Evolutionary conservation across 2,888 invertebrate genomes (phyloP), one percentile per base, ranked within the genome.

Genomic region (Rhagonycha fulva): DNA sequence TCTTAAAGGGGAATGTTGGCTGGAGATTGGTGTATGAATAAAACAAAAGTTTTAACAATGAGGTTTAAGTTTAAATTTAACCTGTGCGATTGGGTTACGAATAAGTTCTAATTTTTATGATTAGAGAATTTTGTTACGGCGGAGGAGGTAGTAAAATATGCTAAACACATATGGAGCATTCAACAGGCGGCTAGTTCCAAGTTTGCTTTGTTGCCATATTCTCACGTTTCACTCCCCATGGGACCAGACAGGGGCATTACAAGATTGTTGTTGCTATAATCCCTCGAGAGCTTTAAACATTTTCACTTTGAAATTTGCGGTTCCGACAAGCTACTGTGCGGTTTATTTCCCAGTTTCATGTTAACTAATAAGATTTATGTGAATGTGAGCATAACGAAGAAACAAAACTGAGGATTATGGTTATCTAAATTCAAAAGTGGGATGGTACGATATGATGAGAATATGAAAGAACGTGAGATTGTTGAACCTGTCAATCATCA

Each of bases 1-100:
- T 84, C 76, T 62, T 82, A 82, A 82, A 85, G 84, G 85, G 85
- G 86, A 83, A 84, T 82, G 83, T 84, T 82, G 47, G 83, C 83
- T 83, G 85, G 84, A 84, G 47, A 47, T 47, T 47, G 86, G 86
- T 87, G 87, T 87, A 88, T 88, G 88, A 88, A 88, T 88, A 88
- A 88, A 88, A 88, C 88, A 88, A 87, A 87, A 88, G 87, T 87
- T 87, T 87, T 87, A 86, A 87, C 86, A 86, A 85, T 66, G 14
- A 47, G n/a, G 47, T 47, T 47, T 47, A 47, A 47, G n/a, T 47
- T 47, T 47, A n/a, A 47, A 47, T 47, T 12, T 47, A 47, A 47
- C 47, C 47, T 47, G 47, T 47, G 47, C n/a, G 47, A 47, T 47
- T 47, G 47, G 47, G 47, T 47, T 47, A 47, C 47, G 47, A 47